Evolutionary conservation across 37 sponge, comb jelly and placozoan genomes (phyloP), one percentile per base, ranked within the genome.

Genomic region (Tethya wilhelma): DNA sequence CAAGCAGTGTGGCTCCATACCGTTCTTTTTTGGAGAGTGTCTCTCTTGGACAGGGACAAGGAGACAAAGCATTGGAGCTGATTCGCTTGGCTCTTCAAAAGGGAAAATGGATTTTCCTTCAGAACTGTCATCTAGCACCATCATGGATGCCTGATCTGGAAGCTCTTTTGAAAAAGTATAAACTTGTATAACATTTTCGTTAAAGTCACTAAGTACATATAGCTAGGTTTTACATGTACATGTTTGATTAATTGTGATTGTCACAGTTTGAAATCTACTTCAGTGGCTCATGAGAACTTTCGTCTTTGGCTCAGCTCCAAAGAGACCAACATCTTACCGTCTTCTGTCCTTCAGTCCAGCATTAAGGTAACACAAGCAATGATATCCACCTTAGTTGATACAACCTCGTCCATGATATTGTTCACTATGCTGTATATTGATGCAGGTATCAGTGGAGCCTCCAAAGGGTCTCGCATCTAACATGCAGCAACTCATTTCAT

Each of bases 1-100:
- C 86, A 36, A 67, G 70, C 33, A 65, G 76, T 38, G 38, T 81
- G 33, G 31, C 40, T 38, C 55, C 42, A 68, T 53, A 38, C 33
- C 32, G 34, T 44, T 71, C 59, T 45, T 33, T 43, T 22, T 49
- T 90, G 8, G 77, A 59, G 0, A 81, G 64, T 64, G 55, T 85
- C 30, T 90, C 86, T 17, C 64, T 90, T n/a, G 91, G 91, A 20
- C 86, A 85, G 30, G 86, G 91, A 6, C 91, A 90, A 55, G 86
- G 71, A 71, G 34, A 56, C 17, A 84, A 43, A 67, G 86, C 80
- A 7, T 63, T 53, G 46, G 69, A 80, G 55, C 63, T 69, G 9
- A 55, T 85, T 38, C 37, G 59, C 20, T 38, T 41, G 1, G 81
- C 86, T 28, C 67, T 65, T 67, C 37, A 75, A 25, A 73, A 66